These are phyloP conservation scores for Grallaria varia DNA, from an alignment of 2,113 vertebrate species.

Conservation along the genomic window DNA sequence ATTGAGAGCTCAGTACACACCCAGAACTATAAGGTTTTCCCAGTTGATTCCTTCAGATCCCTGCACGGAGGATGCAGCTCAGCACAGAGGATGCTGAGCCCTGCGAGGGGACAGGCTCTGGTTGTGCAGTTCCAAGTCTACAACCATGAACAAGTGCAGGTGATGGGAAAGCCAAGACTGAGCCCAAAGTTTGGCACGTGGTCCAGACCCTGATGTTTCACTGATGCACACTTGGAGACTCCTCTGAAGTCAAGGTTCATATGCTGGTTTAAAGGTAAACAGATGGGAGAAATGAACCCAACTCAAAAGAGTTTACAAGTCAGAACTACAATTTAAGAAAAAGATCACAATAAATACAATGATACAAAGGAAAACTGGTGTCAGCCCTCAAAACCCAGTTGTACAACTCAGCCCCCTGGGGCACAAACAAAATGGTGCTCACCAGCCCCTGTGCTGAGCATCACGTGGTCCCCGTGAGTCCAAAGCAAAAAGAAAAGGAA, in stretches of 20 bases:
- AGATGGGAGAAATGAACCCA: too few relatives aligned
- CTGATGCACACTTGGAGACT: background rate
- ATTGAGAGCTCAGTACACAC: background rate
- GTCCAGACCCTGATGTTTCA: background rate
- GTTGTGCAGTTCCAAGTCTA: background rate
- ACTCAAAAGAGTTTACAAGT: too few relatives aligned
- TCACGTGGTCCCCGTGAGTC: too few relatives aligned
- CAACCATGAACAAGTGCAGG: background rate
- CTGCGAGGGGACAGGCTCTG: background rate
- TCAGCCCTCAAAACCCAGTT: too few relatives aligned
- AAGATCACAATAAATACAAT: too few relatives aligned
- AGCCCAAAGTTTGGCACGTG: accelerated
- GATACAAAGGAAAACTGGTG: too few relatives aligned
- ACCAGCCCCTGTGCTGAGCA: too few relatives aligned
- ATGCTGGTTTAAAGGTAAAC: too few relatives aligned
- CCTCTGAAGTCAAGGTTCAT: accelerated
- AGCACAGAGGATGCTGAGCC: background rate
- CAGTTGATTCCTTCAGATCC: background rate
- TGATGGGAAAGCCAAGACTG: background rate
- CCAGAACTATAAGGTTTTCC: background rate
- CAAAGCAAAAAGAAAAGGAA: too few relatives aligned
- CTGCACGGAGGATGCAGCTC: background rate
- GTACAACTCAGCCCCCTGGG: too few relatives aligned
- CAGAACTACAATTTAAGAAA: too few relatives aligned
- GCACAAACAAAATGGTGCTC: too few relatives aligned